phyloP scores from a whole-genome alignment of 2,113 vertebrate species.

The Rhinolophus sinicus region DNA sequence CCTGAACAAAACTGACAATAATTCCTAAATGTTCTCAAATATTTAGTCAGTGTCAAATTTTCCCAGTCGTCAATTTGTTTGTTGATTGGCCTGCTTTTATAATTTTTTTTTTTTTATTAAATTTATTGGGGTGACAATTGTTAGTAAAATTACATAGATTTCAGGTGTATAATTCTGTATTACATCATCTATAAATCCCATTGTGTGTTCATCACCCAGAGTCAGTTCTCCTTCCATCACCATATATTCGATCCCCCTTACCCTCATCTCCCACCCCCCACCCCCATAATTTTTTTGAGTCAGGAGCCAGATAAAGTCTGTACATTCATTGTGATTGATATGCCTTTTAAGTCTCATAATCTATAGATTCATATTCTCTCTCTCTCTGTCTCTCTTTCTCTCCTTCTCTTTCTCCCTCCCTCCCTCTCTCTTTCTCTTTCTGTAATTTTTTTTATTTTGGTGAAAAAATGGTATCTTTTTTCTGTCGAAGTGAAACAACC shows the following conservation, averaged over 20 bases:
- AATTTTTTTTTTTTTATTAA: constrained; percentile 29
- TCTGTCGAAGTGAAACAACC: not conserved
- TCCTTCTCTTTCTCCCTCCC: not conserved
- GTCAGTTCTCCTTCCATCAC: too few relatives aligned
- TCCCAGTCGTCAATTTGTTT: not conserved
- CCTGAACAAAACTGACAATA: not conserved
- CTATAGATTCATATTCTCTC: not conserved
- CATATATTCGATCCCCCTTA: too few relatives aligned
- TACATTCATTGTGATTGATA: not conserved
- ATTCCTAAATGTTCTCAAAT: not conserved
- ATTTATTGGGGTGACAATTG: too few relatives aligned
- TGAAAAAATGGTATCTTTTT: not conserved
- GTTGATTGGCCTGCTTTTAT: not conserved
- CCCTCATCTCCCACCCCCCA: too few relatives aligned
- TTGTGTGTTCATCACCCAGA: too few relatives aligned
- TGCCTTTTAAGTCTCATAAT: constrained; percentile 15
- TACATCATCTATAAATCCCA: too few relatives aligned
- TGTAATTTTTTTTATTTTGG: not conserved
- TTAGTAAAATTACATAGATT: too few relatives aligned
- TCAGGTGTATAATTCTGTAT: too few relatives aligned
- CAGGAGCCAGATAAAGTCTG: not conserved
- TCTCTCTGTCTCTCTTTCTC: not conserved
- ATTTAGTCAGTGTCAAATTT: not conserved
- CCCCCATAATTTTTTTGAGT: constrained; percentile 7
- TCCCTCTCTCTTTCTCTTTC: not conserved